Evolutionary conservation across 2,888 invertebrate species (phyloP).

Genomic region (Spatulosminthurus flaviceps): DNA sequence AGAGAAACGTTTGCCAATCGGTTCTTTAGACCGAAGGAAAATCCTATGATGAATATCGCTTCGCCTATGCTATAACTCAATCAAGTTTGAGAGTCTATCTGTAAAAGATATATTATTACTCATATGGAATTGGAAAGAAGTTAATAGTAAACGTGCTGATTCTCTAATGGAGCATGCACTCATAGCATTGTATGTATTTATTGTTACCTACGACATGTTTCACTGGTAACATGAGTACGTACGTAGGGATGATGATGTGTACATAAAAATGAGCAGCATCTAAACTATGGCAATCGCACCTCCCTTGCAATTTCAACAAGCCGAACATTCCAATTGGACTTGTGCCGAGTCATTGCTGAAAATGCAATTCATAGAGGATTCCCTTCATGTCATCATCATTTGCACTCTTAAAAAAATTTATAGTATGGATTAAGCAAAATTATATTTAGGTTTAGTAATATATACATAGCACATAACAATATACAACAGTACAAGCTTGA

Average conservation of each 20-base stretch:
- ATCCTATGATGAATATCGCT: background rate
- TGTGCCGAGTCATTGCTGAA: conserved; percentile 8
- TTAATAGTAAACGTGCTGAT: no score
- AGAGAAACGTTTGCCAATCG: background rate
- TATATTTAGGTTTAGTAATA: no score
- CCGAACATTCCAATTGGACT: conserved; percentile 5
- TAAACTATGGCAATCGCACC: background rate
- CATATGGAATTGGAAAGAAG: no score
- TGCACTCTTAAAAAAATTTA: no score
- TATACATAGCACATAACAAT: no score
- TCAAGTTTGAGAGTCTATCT: background rate
- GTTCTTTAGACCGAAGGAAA: background rate
- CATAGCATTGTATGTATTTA: no score
- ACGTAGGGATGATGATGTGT: background rate
- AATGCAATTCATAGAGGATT: conserved; percentile 1
- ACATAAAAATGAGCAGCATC: background rate
- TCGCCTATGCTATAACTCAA: background rate
- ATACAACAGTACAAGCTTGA: background rate
- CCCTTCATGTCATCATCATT: background rate
- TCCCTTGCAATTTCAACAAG: background rate
- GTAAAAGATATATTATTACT: no score
- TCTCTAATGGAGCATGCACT: no score
- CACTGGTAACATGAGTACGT: no score
- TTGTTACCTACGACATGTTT: no score
- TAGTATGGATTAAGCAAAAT: no score